Evolutionary conservation across 2,888 invertebrate species (phyloP), one percentile per base, ranked within the genome.

Genomic region (Falcaria lacertinaria): DNA sequence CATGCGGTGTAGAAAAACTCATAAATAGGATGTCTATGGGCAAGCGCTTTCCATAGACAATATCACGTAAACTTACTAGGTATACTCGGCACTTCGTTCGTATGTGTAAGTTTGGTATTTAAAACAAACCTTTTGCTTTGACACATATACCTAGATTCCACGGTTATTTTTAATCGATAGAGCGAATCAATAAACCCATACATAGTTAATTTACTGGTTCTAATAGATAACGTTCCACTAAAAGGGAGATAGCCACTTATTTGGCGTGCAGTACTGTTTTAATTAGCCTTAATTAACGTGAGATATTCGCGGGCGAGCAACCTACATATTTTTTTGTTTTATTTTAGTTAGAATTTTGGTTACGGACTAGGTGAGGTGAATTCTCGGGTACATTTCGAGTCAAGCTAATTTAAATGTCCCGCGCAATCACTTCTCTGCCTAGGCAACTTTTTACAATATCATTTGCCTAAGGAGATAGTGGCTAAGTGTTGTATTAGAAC

Each of bases 201-300:
- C 28, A 11, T 28, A 28, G 28, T 7, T 11, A 28, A 28, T 28
- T 19, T 19, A 11, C 28, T 28, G 11, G 11, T 7, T 11, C 28
- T 11, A 28, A 1, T 28, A 1, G 8, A 28, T 28, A 28, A 28
- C 3, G 11, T 28, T 28, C 3, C 11, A 11, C 28, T 28, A 11
- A 8, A 28, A 28, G 11, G 28, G 28, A 28, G 28, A 11, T 11
- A 28, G 28, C 1, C 28, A 11, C 28, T 7, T 28, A 11, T 45
- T 45, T 49, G 38, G 43, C 43, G n/a, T 14, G 7, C 41, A 6
- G 13, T 13, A 35, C 14, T 11, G n/a, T 39, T 25, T 8, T 36
- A 54, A 54, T 46, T 41, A 34, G 41, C 51, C 53, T 45, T 47
- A 47, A 56, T 54, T 53, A 46, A 41, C 41, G 45, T 44, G 42